Conservation (phyloP, 2,797 vertebrate species). For the Pangasius larnaudii region DNA sequence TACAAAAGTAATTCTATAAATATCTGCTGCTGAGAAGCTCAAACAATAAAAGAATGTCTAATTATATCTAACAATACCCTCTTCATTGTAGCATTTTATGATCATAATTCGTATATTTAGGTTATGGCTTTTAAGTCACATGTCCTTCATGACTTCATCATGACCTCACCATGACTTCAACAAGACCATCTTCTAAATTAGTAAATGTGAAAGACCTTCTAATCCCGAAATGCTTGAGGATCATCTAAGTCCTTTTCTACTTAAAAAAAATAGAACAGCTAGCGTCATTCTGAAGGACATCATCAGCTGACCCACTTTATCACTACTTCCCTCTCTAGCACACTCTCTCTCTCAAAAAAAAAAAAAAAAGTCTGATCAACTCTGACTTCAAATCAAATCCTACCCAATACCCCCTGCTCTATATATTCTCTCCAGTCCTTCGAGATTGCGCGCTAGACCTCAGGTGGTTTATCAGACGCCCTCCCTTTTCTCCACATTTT, state of each 20-base stretch:
- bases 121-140: conserved; percentile 1
- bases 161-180: conserved; percentile 3
- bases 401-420: conserved; percentile 36
- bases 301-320: conserved; percentile 78
- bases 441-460: background rate
- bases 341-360: conserved; percentile 18
- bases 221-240: conserved; percentile 18
- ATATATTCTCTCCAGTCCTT: background rate
- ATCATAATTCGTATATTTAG: background rate
- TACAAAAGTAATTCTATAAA: background rate
- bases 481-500: background rate
- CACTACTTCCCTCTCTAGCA: conserved; percentile 44
- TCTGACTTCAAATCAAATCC: conserved; percentile 63
- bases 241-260: conserved; percentile 15
- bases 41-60: background rate
- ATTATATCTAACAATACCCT: background rate
- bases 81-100: background rate
- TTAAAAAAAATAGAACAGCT: conserved; percentile 66
- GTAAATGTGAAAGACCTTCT: conserved; percentile 28
- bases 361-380: conserved; percentile 12
- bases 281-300: conserved; percentile 77
- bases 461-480: conserved; percentile 19
- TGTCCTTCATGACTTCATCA: background rate
- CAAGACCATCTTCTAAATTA: conserved; percentile 25
- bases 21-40: background rate